Percentiles rank a stretch among this genome's conserved stretches.
phyloP scores from a whole-genome alignment of 1,140 invertebrate genomes.

The Cepaea nemoralis region DNA sequence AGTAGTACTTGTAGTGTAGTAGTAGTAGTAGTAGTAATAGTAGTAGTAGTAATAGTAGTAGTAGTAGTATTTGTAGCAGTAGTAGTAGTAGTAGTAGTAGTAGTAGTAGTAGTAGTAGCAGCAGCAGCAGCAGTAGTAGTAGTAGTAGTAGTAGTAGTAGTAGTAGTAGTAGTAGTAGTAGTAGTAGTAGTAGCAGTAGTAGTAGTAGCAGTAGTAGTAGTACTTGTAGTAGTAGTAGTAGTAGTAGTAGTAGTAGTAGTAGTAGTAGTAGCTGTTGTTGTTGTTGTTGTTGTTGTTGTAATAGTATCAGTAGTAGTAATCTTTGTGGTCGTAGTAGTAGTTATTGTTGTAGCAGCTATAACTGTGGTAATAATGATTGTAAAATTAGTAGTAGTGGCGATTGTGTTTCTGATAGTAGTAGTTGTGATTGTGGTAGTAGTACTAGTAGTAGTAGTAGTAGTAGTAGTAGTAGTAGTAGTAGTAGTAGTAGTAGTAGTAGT shows the following conservation, averaged over 20 bases:
- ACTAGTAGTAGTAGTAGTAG: slow-evolving; percentile 10
- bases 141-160: slow-evolving; percentile 10
- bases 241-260: slow-evolving; percentile 10
- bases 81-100: no score
- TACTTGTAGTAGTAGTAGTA: slow-evolving; percentile 2
- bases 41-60: no score
- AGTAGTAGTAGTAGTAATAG: no score
- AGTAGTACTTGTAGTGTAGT: no score
- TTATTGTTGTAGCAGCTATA: no score
- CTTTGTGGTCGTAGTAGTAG: no score
- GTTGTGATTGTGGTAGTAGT: no score
- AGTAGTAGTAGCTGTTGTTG: not conserved
- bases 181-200: slow-evolving; percentile 10
- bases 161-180: slow-evolving; percentile 10
- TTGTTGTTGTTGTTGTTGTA: not conserved
- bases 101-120: not conserved
- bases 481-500: slow-evolving; percentile 10
- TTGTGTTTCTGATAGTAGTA: no score
- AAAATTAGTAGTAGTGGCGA: no score
- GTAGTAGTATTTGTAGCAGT: no score
- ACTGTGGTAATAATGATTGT: no score
- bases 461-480: slow-evolving; percentile 10
- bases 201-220: slow-evolving; percentile 10
- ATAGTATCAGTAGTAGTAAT: no score
- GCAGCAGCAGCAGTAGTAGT: slow-evolving; percentile 4